Evolutionary conservation across 2,888 invertebrate genomes (phyloP), one percentile per base, ranked within the genome.

Genomic region (Amphipoea lucens): DNA sequence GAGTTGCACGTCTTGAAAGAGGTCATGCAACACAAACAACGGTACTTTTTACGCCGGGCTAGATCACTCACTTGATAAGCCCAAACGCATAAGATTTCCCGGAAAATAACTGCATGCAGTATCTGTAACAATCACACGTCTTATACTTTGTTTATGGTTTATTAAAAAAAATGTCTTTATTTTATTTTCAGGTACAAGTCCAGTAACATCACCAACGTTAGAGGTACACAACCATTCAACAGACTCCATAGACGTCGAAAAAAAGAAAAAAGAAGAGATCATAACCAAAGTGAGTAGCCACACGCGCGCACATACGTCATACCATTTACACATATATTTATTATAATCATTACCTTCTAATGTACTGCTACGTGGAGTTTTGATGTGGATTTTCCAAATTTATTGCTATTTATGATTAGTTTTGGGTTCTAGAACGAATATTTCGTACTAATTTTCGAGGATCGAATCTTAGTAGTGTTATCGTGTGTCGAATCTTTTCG

Each of bases 191-290:
- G 96, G 98, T 89, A 98, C 98, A 92, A 98, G 98, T 95, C 98
- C 98, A 84, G 97, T 98, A 90, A 97, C 98, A 91, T 98, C 98
- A 84, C 98, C 98, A 77, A 93, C 96, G 91, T 92, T 96, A 96
- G 97, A 97, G 82, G 96, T 97, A 91, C 98, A 98, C 96, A 98
- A 98, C 95, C 98, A 98, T 97, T 98, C 98, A 94, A 98, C 98
- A 96, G 98, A 98, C 96, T 98, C 98, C 86, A 97, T 97, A 93
- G 98, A 98, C 89, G 90, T 96, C 87, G 97, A 97, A 90, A 98
- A 98, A 93, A 98, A 98, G 95, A 98, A 98, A 95, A 97, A 97
- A 91, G 97, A 97, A 88, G 97, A 97, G 74, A 93, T 95, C 79
- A 96, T 97, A 94, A 96, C 97, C 90, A 96, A 96, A 95, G 96